These are phyloP conservation scores for Passer domesticus DNA, from an alignment of 2,113 vertebrate species.

Conservation along the genomic window DNA sequence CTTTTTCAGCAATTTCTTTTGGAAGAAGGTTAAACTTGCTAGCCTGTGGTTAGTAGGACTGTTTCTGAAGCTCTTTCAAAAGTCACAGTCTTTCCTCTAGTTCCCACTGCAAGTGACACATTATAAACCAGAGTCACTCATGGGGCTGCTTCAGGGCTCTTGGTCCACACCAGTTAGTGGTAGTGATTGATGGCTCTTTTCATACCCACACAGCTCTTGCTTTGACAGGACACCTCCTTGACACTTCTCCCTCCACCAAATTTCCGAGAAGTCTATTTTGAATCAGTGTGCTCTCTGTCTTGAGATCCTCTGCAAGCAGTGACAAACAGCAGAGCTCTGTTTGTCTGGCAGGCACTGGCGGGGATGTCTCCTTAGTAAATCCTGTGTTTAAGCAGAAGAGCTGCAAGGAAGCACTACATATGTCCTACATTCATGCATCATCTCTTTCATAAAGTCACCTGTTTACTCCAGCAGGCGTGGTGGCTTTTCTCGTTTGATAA, in stretches of 20 bases:
- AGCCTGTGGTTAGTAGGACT: neutral
- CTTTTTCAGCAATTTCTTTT: neutral
- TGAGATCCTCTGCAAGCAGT: neutral
- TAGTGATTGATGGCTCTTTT: neutral
- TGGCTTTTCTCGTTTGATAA: neutral
- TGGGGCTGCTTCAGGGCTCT: neutral
- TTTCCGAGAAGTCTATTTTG: neutral
- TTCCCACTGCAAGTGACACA: neutral
- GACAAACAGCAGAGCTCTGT: neutral
- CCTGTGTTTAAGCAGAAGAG: neutral
- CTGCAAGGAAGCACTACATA: neutral
- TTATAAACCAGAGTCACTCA: neutral
- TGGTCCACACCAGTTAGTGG: neutral
- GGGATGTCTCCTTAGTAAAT: neutral
- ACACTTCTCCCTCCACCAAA: neutral
- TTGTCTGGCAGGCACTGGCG: neutral
- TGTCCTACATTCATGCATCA: neutral
- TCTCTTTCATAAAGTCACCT: neutral
- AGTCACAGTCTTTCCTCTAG: neutral
- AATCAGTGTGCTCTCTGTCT: neutral
- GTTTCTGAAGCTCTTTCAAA: neutral
- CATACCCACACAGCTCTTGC: neutral
- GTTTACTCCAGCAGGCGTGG: neutral
- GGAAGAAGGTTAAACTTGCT: neutral
- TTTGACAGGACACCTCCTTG: neutral